Conservation (phyloP, 1,140 invertebrate genomes). For the Bombus soroeensis region DNA sequence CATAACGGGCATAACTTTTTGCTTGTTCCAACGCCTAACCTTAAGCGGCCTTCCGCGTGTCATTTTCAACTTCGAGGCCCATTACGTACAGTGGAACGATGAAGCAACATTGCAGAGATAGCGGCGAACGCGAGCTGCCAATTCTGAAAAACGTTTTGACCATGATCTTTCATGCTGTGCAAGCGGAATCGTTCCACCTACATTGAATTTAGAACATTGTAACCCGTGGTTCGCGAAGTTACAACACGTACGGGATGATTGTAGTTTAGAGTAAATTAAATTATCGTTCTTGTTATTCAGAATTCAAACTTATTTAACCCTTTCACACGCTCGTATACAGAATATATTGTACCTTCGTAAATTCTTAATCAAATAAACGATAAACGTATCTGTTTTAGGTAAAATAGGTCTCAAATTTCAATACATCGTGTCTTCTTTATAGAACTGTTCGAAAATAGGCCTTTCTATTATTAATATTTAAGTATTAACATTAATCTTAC, state of each 20-base stretch:
- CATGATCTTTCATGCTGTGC: conserved; percentile 49
- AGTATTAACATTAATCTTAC: no score
- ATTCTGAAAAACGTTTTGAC: conserved; percentile 56
- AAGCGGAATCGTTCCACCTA: conserved; percentile 37
- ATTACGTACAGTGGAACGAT: background rate
- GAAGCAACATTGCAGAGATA: conserved; percentile 35
- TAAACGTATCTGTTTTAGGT: background rate
- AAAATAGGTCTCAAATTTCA: background rate
- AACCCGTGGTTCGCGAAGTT: conserved; percentile 2
- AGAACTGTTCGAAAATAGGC: background rate
- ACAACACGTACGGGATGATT: background rate
- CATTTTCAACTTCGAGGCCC: conserved; percentile 1
- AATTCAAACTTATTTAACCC: background rate
- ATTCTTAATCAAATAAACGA: background rate
- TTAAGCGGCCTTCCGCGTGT: background rate
- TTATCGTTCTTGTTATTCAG: conserved; percentile 1
- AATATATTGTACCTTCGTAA: background rate
- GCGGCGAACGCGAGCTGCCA: conserved; percentile 16
- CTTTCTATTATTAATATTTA: background rate
- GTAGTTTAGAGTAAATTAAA: conserved; percentile 28
- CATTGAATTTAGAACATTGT: conserved; percentile 34
- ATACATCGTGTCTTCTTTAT: background rate
- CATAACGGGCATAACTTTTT: background rate
- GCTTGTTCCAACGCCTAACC: background rate
- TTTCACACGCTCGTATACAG: background rate